These are phyloP conservation scores for Archaeoteleia sp. DNA, from an alignment of 2,888 invertebrate species.

Conservation along the genomic window DNA sequence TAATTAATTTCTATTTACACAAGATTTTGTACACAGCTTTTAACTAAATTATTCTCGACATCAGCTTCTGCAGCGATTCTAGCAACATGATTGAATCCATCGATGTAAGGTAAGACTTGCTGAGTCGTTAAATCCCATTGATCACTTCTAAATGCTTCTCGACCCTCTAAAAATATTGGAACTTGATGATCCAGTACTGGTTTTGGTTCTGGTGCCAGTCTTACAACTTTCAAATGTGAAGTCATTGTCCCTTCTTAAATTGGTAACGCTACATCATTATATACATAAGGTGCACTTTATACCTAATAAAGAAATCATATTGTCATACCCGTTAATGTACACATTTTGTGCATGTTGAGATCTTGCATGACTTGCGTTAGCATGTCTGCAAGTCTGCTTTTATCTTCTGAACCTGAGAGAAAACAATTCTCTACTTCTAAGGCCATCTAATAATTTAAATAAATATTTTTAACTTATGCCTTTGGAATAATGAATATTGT, in stretches of 20 bases:
- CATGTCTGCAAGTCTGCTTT: conserved; percentile 83
- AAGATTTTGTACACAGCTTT: conserved; percentile 94
- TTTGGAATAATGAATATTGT: no score
- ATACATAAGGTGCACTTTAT: conserved; percentile 52
- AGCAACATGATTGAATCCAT: conserved; percentile 94
- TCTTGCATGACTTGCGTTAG: conserved; percentile 87
- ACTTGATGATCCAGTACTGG: conserved; percentile 92
- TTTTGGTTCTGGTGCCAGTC: conserved; percentile 86
- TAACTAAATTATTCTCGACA: conserved; percentile 94
- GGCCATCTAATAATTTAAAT: conserved; percentile 77
- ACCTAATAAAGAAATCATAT: no score
- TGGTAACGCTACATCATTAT: not conserved
- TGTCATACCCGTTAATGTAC: conserved; percentile 85
- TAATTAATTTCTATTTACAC: conserved; percentile 77
- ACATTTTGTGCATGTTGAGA: conserved; percentile 86
- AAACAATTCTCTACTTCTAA: conserved; percentile 92
- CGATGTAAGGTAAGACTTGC: conserved; percentile 91
- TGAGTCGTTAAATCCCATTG: conserved; percentile 97
- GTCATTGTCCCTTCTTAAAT: conserved; percentile 87
- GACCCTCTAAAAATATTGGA: conserved; percentile 85
- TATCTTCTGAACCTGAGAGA: conserved; percentile 83
- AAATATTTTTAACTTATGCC: no score
- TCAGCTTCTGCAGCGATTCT: conserved; percentile 93
- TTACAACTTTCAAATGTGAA: conserved; percentile 91
- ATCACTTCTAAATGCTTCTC: conserved; percentile 80